Base-by-base conservation (phyloP, 1,140 invertebrate genomes). In the Leguminivora glycinivorella region DNA sequence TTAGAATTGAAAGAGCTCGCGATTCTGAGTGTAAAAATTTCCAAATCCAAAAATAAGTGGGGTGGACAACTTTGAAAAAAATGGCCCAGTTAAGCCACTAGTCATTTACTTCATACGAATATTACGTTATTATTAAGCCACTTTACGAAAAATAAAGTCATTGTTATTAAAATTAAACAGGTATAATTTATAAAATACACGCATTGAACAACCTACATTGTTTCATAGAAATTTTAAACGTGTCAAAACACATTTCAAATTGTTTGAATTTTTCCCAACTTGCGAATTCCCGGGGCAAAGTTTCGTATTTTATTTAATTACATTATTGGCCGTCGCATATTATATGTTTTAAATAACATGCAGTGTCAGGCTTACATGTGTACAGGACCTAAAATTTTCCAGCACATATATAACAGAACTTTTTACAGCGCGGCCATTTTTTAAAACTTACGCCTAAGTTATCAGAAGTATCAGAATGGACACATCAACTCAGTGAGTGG, bases 311-410 rank as follows among this genome's bases (percentile, higher is more conserved):
- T 52, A 52, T 7, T 52, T 52, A 22, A 52, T 7, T 22, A 52
- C 47, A 52, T 52, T 52, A 52, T 52, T 52, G 47, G 47, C 40
- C 40, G n/a, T 43, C 14, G 17, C n/a, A 43, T 22, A 52, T 22
- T 9, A 17, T 47, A 47, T 17, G 43, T 47, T 52, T 52, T 52
- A 17, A 52, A 52, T 52, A 1, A 4, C 17, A 22, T 52, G 22
- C 6, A 22, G 47, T 52, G 47, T 52, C 47, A 52, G 47, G 6
- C 2, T 0, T 52, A 52, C 47, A 52, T 52, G 47, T 52, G 19
- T 52, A 52, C 47, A 9, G 17, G 47, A 52, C 47, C 47, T 52
- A 9, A 52, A 52, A 52, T 52, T 52, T 52, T 52, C 47, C 47
- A 52, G 47, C 47, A 52, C 19, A 22, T 52, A 22, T 52, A 19